phyloP scores from a whole-genome alignment of 2,113 vertebrate genomes.

The Damaliscus lunatus region DNA sequence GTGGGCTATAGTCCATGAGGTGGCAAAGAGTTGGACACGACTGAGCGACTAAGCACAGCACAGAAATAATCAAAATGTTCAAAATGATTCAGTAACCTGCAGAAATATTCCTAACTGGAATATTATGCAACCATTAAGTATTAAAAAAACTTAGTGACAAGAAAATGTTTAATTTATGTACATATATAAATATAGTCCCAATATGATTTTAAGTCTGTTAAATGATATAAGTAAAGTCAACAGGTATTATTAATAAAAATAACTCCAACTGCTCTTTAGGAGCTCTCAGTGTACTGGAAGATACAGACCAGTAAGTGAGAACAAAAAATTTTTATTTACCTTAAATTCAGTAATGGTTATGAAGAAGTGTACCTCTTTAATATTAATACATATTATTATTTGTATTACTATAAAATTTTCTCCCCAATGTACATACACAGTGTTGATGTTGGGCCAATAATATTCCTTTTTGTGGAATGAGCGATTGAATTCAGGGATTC shows the following conservation, averaged over 20 bases:
- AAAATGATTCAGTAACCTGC: background rate
- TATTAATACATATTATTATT: background rate
- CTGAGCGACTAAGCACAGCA: background rate
- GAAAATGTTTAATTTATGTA: background rate
- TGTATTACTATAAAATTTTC: background rate
- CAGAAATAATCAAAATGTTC: background rate
- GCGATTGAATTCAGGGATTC: background rate
- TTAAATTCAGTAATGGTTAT: background rate
- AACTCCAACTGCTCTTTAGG: background rate
- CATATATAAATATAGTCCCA: background rate
- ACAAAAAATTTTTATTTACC: background rate
- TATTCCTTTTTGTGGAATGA: background rate
- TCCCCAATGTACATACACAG: background rate
- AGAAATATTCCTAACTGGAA: background rate
- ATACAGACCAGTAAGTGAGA: background rate
- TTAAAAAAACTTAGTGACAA: background rate
- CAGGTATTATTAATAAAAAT: background rate
- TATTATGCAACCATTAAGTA: background rate
- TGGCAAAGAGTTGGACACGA: background rate
- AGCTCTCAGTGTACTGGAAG: background rate
- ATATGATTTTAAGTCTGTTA: background rate
- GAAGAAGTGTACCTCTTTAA: background rate
- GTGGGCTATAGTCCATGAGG: background rate
- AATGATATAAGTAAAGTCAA: background rate
- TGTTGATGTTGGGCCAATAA: background rate